Base-by-base conservation (phyloP, 2,113 vertebrate genomes). In the Nerophis ophidion region DNA sequence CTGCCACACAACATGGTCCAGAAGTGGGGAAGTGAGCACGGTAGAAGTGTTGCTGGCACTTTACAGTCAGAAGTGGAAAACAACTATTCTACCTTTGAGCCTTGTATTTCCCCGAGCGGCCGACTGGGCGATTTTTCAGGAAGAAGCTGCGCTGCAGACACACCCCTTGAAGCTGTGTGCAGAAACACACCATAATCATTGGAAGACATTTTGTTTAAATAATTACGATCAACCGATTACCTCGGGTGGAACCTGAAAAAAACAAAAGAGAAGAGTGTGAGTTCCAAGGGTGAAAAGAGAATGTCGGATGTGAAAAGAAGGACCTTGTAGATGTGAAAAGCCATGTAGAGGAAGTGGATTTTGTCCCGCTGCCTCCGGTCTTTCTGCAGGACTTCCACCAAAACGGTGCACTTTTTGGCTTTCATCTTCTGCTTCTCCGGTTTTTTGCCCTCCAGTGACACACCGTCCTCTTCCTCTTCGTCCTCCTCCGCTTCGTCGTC, bases 381-480 rank as follows among this genome's bases (percentile, higher is more conserved):
- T 47, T 89, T 92, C 88, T 92, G 91, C 63, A 91, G 84, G 48
- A 92, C 68, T 79, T 92, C 90, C 74, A 91, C 76, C 77, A 91
- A 57, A 35, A 90, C 76, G 0, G 84, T 90, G 77, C 89, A 89
- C 60, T 81, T 65, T 48, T 85, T 86, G 26, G 63, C 64, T 53
- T 81, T 88, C 49, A 63, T 51, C 66, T 75, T 77, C 50, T 70
- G 67, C 14, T 84, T 88, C 35, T 75, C 65, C 1, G 19, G 62
- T 14, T n/a, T 63, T 33, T 65, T 68, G 52, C 72, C 79, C 35
- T 60, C 67, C 13, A 60, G 62, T 1, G 67, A 52, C 10, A 56
- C 49, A 63, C 72, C 11, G 17, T 60, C 64, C 0, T 85, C 77
- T 0, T 79, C 79, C 0, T 73, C 72, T 0, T 84, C 47, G 0